Base-by-base conservation (phyloP, 2,797 vertebrate species). In the Lagorchestes hirsutus region DNA sequence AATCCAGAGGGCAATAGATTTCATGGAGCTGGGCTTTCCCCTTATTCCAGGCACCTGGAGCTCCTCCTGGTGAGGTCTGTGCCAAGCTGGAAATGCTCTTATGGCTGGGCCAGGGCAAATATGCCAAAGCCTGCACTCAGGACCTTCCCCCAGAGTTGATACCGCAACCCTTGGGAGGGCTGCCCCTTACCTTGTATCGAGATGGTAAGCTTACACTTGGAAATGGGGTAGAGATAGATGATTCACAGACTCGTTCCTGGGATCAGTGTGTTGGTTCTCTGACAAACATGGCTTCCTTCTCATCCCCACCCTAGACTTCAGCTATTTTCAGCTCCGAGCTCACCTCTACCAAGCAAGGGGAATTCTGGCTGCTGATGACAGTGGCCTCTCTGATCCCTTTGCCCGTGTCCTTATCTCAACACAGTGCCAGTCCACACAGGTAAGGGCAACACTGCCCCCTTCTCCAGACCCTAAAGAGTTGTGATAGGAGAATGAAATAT, bases 281-380 rank as follows among this genome's bases (percentile, higher is more conserved):
- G 52, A 96, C 29, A 93, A 94, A 93, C 9, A 29, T 22, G 28
- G 18, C 46, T 94, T 94, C 74, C 50, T 91, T 67, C 27, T 12
- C 34, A 0, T 90, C 90, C 55, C 29, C 82, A 96, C 55, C 1
- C 13, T 93, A 99, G 99, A 99, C 93, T 99, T 99, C 92, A 99
- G 99, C 94, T 99, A 99, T 98, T 99, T 99, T 98, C 99, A 99
- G 98, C 99, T 99, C 31, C 98, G 99, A 93, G 99, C 99, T 95
- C 99, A 99, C 97, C 91, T 99, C 92, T 99, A 99, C 97, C 99
- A 99, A 98, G 99, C 99, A 9, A 99, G 99, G 90, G 99, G 99
- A 16, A 98, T 99, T 94, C 98, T 99, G 94, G 99, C 99, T 56
- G 99, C 99, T 1, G 99, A 99, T 96, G 99, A 99, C 95, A 99